Base-by-base conservation (phyloP, 2,113 vertebrate genomes). In the Oxygymnocypris stewartii region DNA sequence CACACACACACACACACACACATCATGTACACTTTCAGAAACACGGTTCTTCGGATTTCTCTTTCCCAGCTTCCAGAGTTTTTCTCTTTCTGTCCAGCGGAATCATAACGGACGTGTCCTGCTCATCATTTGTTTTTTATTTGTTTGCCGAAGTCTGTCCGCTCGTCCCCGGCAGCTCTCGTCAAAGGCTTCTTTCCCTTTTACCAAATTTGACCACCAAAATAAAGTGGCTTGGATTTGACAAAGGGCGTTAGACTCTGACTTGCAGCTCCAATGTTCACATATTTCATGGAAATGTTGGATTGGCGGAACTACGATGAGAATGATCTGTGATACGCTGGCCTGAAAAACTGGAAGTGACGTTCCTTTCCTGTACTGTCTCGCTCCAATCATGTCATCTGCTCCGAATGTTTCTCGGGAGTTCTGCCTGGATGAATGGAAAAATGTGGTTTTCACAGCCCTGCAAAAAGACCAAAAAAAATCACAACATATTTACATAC, bases 81-180 rank as follows among this genome's bases (percentile, higher is more conserved):
- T 49, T 81, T 63, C 18, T 57, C 78, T 49, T 85, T 57, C 25
- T 71, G 63, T 86, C 54, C 82, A 69, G 49, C 51, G 35, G 49
- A 18, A n/a, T 28, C 28, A 44, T 18, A 20, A 40, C n/a, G 25
- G 65, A 83, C 16, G 9, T 65, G 42, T 69, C 75, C 81, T 74
- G 73, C 51, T 79, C 74, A 16, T 57, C 40, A 13, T 65, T 31
- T 59, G 18, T 47, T 28, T 82, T 86, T 71, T 85, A 83, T 86
- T 85, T 82, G 88, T 88, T 89, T 88, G 88, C 88, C 92, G 90
- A 93, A 92, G 90, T 92, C 87, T 76, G 65, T 85, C 90, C 90
- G 90, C 88, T 86, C 90, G 80, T 91, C 84, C 81, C 91, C 86
- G 91, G 93, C 93, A 93, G 93, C 93, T 95, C 90, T 82, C 89